phyloP scores from a whole-genome alignment of 2,888 invertebrate genomes.

The Lysandra coridon region DNA sequence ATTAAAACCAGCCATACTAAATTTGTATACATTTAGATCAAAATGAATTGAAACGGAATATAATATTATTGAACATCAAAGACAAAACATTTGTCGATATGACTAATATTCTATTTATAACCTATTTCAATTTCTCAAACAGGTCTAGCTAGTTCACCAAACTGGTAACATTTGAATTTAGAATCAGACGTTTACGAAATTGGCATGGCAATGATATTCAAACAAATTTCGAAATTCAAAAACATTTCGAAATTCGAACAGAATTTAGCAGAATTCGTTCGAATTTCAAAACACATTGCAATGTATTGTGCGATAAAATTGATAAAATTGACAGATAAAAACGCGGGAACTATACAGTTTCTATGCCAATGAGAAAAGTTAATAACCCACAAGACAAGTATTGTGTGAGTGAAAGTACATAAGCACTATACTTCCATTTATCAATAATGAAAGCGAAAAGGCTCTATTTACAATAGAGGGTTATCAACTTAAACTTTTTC shows the following conservation, averaged over 20 bases:
- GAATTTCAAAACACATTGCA: conserved; percentile 15
- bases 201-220: background rate
- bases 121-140: background rate
- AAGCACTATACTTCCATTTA: conserved; percentile 41
- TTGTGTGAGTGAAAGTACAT: conserved; percentile 64
- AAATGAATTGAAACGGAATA: too few species aligned
- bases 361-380: conserved; percentile 46
- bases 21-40: background rate
- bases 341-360: conserved; percentile 47
- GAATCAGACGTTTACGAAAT: background rate
- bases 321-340: conserved; percentile 47
- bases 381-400: conserved; percentile 43
- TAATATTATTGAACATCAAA: background rate
- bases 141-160: background rate
- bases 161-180: background rate
- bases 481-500: conserved; percentile 39
- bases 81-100: background rate
- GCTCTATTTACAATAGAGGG: conserved; percentile 30
- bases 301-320: conserved; percentile 39
- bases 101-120: background rate
- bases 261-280: background rate
- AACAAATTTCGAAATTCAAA: background rate
- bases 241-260: background rate
- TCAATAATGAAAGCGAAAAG: conserved; percentile 32
- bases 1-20: background rate